phyloP scores from a whole-genome alignment of 2,888 invertebrate species.

The Itoplectis maculator region DNA sequence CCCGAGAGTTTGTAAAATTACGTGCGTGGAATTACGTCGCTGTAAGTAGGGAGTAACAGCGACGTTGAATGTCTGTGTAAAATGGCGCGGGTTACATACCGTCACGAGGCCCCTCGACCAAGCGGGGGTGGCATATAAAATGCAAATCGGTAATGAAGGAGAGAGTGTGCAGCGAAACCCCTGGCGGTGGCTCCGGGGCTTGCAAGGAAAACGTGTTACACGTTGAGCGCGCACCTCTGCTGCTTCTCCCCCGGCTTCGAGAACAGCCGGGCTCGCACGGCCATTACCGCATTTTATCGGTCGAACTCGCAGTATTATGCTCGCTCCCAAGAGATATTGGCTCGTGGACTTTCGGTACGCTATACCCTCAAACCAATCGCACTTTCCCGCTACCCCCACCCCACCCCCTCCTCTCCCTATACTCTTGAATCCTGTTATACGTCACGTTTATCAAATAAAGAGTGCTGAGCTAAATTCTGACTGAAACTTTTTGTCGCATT shows the following conservation, averaged over 20 bases:
- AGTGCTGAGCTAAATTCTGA: background rate
- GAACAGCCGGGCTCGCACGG: slow-evolving; percentile 57
- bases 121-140: slow-evolving; percentile 59
- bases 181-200: slow-evolving; percentile 48
- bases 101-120: slow-evolving; percentile 39
- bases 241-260: slow-evolving; percentile 39
- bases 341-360: slow-evolving; percentile 41
- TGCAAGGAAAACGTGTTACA: slow-evolving; percentile 63
- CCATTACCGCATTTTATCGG: slow-evolving; percentile 69
- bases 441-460: slow-evolving; percentile 39
- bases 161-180: slow-evolving; percentile 60
- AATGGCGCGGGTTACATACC: slow-evolving; percentile 59
- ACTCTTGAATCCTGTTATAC: slow-evolving; percentile 30
- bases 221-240: slow-evolving; percentile 31
- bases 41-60: slow-evolving; percentile 60
- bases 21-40: slow-evolving; percentile 50
- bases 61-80: slow-evolving; percentile 59
- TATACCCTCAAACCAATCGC: slow-evolving; percentile 48
- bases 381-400: too few relatives aligned
- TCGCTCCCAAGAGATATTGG: slow-evolving; percentile 48
- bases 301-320: slow-evolving; percentile 66
- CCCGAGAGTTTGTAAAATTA: slow-evolving; percentile 50
- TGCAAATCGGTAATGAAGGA: slow-evolving; percentile 68
- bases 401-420: background rate
- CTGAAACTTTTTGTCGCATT: slow-evolving; percentile 36